Conservation (phyloP, 2,797 vertebrate species). For the Sebastes ruberrimus region DNA sequence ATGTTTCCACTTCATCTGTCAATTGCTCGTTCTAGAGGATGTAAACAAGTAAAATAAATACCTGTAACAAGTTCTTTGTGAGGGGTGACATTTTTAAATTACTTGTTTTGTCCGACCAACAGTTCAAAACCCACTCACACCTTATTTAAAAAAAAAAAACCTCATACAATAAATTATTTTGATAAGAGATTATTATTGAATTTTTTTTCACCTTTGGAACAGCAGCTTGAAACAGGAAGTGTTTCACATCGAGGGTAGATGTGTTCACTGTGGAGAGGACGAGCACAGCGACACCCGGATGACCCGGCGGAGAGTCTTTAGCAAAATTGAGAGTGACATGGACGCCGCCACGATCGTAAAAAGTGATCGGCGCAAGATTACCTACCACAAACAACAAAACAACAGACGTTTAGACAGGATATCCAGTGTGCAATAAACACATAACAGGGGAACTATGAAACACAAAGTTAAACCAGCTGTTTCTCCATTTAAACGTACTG, state of each 20-base stretch:
- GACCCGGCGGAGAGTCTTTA: constrained; percentile 70
- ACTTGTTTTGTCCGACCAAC: too few species aligned
- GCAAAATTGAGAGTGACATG: constrained; percentile 89
- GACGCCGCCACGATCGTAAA: constrained; percentile 84
- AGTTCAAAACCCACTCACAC: too few species aligned
- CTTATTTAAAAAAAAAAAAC: background rate
- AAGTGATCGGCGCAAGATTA: constrained; percentile 79
- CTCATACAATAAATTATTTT: background rate
- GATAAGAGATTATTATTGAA: background rate
- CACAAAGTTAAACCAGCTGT: background rate
- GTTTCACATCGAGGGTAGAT: constrained; percentile 79
- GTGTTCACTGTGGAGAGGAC: constrained; percentile 90
- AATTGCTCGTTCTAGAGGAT: too few species aligned
- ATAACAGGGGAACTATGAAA: background rate
- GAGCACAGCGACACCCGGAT: constrained; percentile 81
- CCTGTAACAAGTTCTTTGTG: too few species aligned
- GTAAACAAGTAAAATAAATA: too few species aligned
- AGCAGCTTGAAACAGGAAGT: constrained; percentile 87
- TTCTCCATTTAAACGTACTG: constrained; percentile 75
- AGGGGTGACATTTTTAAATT: too few species aligned
- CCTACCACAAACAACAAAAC: constrained; percentile 70
- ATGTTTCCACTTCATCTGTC: background rate
- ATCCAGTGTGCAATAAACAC: background rate
- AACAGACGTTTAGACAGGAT: background rate
- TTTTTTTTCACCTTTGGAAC: constrained; percentile 87